Conservation (phyloP, 2,113 vertebrate genomes). For the Australoheros scitulus region DNA sequence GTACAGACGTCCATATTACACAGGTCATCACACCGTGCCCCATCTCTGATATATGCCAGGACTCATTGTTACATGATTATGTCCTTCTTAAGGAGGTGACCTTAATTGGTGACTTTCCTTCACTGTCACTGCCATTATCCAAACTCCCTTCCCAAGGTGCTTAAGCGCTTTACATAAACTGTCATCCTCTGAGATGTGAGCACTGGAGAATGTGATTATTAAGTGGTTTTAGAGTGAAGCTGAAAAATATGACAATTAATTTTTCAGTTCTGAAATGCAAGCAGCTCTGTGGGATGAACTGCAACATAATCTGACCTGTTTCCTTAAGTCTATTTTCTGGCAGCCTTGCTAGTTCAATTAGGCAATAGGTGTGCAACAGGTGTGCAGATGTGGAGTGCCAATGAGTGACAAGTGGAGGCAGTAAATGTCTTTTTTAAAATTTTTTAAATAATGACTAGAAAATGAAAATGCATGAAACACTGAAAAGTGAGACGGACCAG, state of each 20-base stretch:
- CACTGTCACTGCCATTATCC: not conserved
- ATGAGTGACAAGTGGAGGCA: not conserved
- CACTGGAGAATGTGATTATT: not conserved
- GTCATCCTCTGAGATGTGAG: not conserved
- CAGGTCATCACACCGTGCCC: not conserved
- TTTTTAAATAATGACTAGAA: not conserved
- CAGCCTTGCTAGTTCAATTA: conserved; percentile 16
- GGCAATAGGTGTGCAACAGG: not conserved
- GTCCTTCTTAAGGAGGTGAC: conserved; percentile 12
- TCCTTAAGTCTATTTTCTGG: conserved; percentile 8
- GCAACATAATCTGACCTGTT: conserved; percentile 34
- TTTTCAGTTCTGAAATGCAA: not conserved
- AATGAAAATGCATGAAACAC: not conserved
- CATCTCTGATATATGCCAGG: not conserved
- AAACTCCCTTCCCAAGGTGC: not conserved
- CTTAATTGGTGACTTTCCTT: conserved; percentile 1
- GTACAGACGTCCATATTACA: not conserved
- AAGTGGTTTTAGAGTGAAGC: not conserved
- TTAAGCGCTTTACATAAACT: not conserved
- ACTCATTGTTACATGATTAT: not conserved
- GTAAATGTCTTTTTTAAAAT: not conserved
- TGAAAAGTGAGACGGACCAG: not conserved
- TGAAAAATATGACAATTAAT: not conserved
- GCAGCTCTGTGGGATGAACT: not conserved
- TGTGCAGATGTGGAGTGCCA: conserved; percentile 9